Evolutionary conservation across 2,888 invertebrate genomes (phyloP).

Genomic region (Mythimna loreyi): DNA sequence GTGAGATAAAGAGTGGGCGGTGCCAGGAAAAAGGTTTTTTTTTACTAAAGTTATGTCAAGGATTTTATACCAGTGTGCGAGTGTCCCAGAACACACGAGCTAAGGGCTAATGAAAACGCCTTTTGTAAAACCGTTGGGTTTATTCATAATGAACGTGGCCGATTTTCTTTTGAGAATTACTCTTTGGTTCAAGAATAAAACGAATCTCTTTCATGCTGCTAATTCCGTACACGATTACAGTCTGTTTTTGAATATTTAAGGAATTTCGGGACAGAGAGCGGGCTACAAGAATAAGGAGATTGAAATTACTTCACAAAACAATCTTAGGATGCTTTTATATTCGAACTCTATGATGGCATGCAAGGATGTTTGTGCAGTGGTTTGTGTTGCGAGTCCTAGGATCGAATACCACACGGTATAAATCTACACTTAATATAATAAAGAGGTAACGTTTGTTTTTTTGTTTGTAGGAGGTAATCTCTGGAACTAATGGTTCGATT

Average conservation of each 20-base stretch:
- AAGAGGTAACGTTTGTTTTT: no score
- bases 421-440: no score
- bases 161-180: conserved; percentile 29
- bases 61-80: conserved; percentile 9
- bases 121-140: neutral
- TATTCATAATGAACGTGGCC: conserved; percentile 24
- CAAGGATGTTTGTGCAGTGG: no score
- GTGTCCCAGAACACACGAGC: conserved; percentile 2
- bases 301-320: neutral
- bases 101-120: conserved; percentile 39
- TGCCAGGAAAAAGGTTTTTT: neutral
- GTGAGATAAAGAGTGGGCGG: neutral
- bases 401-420: no score
- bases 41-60: conserved; percentile 1
- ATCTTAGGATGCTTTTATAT: neutral
- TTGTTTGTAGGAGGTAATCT: no score
- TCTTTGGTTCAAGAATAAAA: conserved; percentile 41
- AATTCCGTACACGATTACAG: conserved; percentile 16
- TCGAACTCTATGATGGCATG: no score
- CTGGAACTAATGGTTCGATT: no score
- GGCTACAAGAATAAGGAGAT: neutral
- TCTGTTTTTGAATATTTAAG: conserved; percentile 13
- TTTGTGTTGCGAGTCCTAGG: no score
- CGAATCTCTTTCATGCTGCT: conserved; percentile 26
- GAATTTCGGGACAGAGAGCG: neutral